Percentiles rank a stretch among this genome's conserved stretches.
Evolutionary conservation across 1,140 invertebrate species (phyloP).

Genomic region (Hyphantria cunea): DNA sequence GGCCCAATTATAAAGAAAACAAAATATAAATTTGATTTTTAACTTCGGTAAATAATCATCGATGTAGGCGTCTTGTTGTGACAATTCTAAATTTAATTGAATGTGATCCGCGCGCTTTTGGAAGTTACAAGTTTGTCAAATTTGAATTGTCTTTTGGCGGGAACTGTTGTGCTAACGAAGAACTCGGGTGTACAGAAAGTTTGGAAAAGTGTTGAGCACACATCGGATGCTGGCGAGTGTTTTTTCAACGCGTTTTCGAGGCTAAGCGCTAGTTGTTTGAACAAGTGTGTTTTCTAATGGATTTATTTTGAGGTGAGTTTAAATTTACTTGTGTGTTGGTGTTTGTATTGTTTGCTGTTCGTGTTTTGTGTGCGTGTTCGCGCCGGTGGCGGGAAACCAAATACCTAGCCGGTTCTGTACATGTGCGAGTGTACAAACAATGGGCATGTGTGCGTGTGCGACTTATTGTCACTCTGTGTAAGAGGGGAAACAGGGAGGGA

Average conservation of each 20-base stretch:
- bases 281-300: slow-evolving; percentile 82
- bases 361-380: slow-evolving; percentile 79
- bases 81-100: slow-evolving; percentile 32
- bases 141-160: slow-evolving; percentile 57
- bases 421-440: slow-evolving; percentile 74
- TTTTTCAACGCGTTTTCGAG: slow-evolving; percentile 81
- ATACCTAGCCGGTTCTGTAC: slow-evolving; percentile 68
- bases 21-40: slow-evolving; percentile 33
- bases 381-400: slow-evolving; percentile 79
- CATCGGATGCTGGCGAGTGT: slow-evolving; percentile 72
- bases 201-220: slow-evolving; percentile 77
- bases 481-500: slow-evolving; percentile 71
- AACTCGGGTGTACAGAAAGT: slow-evolving; percentile 70
- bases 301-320: slow-evolving; percentile 82
- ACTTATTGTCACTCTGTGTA: slow-evolving; percentile 78
- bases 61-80: slow-evolving; percentile 35
- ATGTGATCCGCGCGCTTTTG: slow-evolving; percentile 35
- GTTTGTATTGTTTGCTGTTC: slow-evolving; percentile 78
- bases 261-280: slow-evolving; percentile 81
- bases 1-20: slow-evolving; percentile 43
- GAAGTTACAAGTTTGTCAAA: slow-evolving; percentile 10
- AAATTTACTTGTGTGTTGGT: slow-evolving; percentile 81
- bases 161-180: slow-evolving; percentile 54
- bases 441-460: slow-evolving; percentile 54
- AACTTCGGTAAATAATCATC: slow-evolving; percentile 35